A percentile compares a stretch with the other conserved stretches of the same genome.
phyloP scores from a whole-genome alignment of 2,888 invertebrate species.

The Drosophila picticornis region DNA sequence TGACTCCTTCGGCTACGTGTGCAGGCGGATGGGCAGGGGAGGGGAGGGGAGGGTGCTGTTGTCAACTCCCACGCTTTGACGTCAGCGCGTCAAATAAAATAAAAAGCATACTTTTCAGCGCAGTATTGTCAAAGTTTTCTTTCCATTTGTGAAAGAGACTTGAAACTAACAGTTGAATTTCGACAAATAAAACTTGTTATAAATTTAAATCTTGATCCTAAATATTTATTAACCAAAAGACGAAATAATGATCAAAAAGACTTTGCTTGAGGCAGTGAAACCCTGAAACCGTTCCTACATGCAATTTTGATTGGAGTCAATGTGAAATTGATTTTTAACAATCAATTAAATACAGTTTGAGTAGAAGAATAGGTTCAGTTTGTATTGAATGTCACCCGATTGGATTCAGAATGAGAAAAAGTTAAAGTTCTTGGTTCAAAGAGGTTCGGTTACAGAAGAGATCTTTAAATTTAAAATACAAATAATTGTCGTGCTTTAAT shows the following conservation, averaged over 20 bases:
- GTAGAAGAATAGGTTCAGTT: neutral
- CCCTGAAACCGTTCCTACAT: neutral
- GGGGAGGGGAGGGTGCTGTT: neutral
- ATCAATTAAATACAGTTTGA: neutral
- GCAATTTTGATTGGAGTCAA: neutral
- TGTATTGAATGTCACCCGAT: neutral
- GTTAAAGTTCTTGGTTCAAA: neutral
- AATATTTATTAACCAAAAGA: neutral
- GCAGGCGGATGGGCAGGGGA: neutral
- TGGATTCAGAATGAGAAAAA: neutral
- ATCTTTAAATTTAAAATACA: neutral
- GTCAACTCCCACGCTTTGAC: neutral
- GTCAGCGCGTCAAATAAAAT: slow-evolving; percentile 20
- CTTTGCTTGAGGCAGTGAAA: neutral
- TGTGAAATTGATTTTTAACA: neutral
- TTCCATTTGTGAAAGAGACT: neutral
- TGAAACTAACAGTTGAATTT: neutral
- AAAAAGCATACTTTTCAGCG: slow-evolving; percentile 47
- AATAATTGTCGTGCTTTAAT: neutral
- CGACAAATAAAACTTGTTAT: neutral
- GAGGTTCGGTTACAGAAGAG: neutral
- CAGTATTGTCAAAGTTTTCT: slow-evolving; percentile 23
- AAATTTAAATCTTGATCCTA: neutral
- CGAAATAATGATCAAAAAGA: neutral
- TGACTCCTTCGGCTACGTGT: slow-evolving; percentile 8